These are phyloP conservation scores for Porites cylindrica DNA, from an alignment of 92 coral and sea anemone genomes.

Conservation along the genomic window DNA sequence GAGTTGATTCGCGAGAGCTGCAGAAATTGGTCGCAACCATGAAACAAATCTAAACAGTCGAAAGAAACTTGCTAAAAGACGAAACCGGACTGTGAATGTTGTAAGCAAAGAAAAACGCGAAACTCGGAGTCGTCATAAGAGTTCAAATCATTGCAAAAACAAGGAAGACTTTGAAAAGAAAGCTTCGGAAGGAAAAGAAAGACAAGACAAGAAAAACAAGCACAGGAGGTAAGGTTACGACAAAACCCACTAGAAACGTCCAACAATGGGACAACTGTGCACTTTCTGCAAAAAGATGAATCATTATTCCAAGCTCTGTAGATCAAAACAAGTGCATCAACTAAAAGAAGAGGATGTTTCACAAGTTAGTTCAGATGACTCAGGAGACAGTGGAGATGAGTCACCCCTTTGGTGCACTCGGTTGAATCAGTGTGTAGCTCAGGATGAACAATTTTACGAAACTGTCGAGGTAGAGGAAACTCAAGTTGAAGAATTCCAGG, in stretches of 20 bases:
- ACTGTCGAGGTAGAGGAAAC: conserved; percentile 26
- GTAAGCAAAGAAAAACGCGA: conserved; percentile 12
- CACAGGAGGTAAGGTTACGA: too few relatives aligned
- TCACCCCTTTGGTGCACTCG: conserved; percentile 17
- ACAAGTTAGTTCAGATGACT: background rate
- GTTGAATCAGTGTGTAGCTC: conserved; percentile 14
- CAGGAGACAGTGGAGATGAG: conserved; percentile 21
- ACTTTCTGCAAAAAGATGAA: conserved; percentile 40
- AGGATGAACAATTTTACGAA: conserved; percentile 37
- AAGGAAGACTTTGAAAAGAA: background rate
- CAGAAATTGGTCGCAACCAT: conserved; percentile 13
- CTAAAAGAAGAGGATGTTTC: conserved; percentile 14
- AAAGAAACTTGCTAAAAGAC: conserved; percentile 27
- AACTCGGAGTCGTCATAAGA: background rate
- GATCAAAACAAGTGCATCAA: conserved; percentile 32
- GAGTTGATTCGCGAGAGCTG: conserved; percentile 1
- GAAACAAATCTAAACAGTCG: conserved; percentile 34
- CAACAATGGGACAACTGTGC: conserved; percentile 41
- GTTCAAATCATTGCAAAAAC: background rate
- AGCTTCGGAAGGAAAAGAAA: background rate
- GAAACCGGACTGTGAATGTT: conserved; percentile 25
- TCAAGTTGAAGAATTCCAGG: conserved; percentile 9
- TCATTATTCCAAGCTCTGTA: conserved; percentile 38
- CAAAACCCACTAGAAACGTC: too few relatives aligned
- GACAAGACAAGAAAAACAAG: too few relatives aligned